These are phyloP conservation scores for Harpegnathos saltator DNA, from an alignment of 1,140 invertebrate species.

Conservation along the genomic window DNA sequence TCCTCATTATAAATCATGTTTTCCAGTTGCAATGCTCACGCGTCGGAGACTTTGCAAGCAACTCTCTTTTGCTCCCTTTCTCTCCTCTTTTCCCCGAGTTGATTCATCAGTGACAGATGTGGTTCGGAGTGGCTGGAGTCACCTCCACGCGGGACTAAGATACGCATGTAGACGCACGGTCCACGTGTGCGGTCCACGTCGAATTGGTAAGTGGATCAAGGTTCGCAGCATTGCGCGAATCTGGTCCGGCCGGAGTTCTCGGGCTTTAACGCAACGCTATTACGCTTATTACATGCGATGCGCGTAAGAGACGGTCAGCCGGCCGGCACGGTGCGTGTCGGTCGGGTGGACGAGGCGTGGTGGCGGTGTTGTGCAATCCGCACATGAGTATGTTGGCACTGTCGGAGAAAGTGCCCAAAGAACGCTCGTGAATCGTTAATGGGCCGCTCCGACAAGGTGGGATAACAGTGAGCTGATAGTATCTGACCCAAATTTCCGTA, in stretches of 20 bases:
- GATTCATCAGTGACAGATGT: not conserved
- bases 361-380: conserved; percentile 71
- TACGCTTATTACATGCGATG: conserved; percentile 72
- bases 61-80: not conserved
- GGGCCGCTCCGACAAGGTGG: conserved; percentile 35
- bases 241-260: conserved; percentile 73
- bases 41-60: not conserved
- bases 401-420: conserved; percentile 71
- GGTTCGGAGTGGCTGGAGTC: conserved; percentile 1
- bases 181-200: conserved; percentile 49
- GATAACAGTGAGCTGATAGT: conserved; percentile 43
- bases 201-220: conserved; percentile 79
- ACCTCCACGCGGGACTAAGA: not conserved
- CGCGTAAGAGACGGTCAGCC: conserved; percentile 56
- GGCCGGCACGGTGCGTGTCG: conserved; percentile 10
- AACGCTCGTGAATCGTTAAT: conserved; percentile 64
- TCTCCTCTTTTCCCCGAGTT: not conserved
- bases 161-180: not conserved
- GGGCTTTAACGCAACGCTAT: conserved; percentile 69
- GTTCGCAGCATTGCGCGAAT: conserved; percentile 76
- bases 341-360: conserved; percentile 67
- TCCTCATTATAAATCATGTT: not conserved
- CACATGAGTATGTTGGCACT: conserved; percentile 65
- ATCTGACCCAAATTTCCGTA: conserved; percentile 50
- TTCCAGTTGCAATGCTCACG: not conserved